Evolutionary conservation across 2,888 invertebrate genomes (phyloP).

Genomic region (Coronaproctus castanopsis): DNA sequence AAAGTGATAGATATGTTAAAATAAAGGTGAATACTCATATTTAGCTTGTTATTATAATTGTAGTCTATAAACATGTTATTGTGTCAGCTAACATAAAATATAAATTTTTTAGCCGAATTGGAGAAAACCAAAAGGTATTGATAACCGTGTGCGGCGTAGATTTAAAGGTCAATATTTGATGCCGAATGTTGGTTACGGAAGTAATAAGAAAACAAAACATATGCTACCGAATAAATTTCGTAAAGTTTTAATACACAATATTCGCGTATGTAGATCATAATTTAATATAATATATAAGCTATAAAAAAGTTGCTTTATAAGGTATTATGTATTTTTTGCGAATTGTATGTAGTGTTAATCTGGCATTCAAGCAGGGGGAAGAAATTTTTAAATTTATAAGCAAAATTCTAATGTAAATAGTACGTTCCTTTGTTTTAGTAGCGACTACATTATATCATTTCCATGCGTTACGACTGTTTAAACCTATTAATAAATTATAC

Average conservation of each 20-base stretch:
- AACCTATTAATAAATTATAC: too few species aligned
- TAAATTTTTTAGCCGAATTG: slow-evolving; percentile 79
- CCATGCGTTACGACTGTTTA: too few species aligned
- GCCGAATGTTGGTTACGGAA: slow-evolving; percentile 99
- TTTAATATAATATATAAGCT: not conserved
- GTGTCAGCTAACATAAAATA: too few species aligned
- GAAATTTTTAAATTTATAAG: too few species aligned
- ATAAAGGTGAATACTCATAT: slow-evolving; percentile 44
- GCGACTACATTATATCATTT: too few species aligned
- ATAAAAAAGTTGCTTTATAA: too few species aligned
- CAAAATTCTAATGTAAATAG: too few species aligned
- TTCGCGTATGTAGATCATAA: slow-evolving; percentile 41
- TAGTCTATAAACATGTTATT: too few species aligned
- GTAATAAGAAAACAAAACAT: slow-evolving; percentile 81
- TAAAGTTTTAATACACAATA: slow-evolving; percentile 80
- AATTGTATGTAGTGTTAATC: too few species aligned
- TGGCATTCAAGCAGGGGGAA: too few species aligned
- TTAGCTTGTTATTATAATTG: not conserved
- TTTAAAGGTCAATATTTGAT: slow-evolving; percentile 98
- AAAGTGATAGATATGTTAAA: slow-evolving; percentile 93
- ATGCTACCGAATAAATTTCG: slow-evolving; percentile 95
- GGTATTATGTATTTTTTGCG: too few species aligned
- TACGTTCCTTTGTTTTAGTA: too few species aligned
- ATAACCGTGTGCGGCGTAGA: slow-evolving; percentile 94
- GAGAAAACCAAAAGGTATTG: slow-evolving; percentile 99